phyloP scores from a whole-genome alignment of 1,140 invertebrate genomes.

The Notospermus geniculatus region DNA sequence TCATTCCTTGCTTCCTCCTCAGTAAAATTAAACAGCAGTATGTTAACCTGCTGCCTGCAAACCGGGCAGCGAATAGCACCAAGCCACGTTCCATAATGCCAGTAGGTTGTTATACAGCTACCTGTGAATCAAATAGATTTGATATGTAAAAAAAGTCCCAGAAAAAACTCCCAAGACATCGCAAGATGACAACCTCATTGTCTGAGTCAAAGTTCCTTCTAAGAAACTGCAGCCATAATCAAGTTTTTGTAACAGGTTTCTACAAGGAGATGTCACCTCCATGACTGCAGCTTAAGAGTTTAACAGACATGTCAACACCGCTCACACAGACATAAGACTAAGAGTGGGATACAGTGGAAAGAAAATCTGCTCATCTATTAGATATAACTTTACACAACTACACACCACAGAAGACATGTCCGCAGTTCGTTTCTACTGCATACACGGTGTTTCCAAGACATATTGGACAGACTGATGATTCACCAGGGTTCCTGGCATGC shows the following conservation, averaged over 20 bases:
- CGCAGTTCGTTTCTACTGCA: slow-evolving; percentile 61
- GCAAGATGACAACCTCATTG: too few species aligned
- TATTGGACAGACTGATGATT: slow-evolving; percentile 50
- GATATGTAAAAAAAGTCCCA: neutral
- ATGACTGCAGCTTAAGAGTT: too few species aligned
- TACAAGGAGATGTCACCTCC: too few species aligned
- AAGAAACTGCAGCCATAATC: too few species aligned
- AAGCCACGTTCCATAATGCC: slow-evolving; percentile 55
- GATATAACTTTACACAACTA: neutral
- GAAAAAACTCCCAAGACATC: too few species aligned
- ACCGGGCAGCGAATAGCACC: slow-evolving; percentile 57
- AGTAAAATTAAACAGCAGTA: slow-evolving; percentile 54
- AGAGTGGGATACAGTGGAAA: too few species aligned
- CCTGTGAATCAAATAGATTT: slow-evolving; percentile 35
- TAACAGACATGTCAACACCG: too few species aligned
- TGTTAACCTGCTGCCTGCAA: slow-evolving; percentile 56
- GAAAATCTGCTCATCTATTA: too few species aligned
- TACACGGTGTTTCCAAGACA: slow-evolving; percentile 52
- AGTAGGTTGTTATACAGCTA: slow-evolving; percentile 55
- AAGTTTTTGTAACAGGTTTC: too few species aligned
- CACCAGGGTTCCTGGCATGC: slow-evolving; percentile 11
- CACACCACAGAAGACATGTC: slow-evolving; percentile 61
- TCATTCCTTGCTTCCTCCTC: slow-evolving; percentile 34
- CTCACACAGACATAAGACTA: too few species aligned
- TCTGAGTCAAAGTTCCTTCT: too few species aligned